Base-by-base conservation (phyloP, 2,113 vertebrate species). In the Connochaetes taurinus region DNA sequence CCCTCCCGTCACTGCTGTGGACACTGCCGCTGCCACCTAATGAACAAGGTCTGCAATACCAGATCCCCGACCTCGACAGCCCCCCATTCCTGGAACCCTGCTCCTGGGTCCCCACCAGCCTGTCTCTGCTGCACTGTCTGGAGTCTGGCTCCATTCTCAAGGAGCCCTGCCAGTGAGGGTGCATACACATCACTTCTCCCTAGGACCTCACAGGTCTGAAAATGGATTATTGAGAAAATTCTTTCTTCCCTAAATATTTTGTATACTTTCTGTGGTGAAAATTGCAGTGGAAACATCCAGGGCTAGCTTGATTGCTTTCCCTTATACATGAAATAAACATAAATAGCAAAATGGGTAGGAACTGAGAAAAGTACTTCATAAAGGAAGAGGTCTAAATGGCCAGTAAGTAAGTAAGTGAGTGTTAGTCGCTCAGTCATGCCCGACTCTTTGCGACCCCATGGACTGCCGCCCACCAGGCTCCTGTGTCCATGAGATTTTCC, bases 311-410 rank as follows among this genome's bases (percentile, higher is more conserved):
- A 14, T 58, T 3, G 1, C 8, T 74, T 50, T 67, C 58, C 43
- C 40, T 96, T 53, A 81, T 8, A 81, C 21, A 89, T 33, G 11
- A 62, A 31, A 36, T 8, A 36, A 33, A 71, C 17, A 55, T 29
- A 94, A 87, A 90, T 10, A 94, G 91, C 78, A 94, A 90, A 89
- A 82, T 12, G 52, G 33, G 45, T 85, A 55, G 95, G 91, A 86
- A 90, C 33, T n/a, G 14, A 53, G 47, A 64, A 80, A 78, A 83
- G 31, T 36, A 27, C 36, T 86, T 85, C 53, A 71, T 29, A 60
- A 47, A 43, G 43, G 53, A 92, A 45, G 92, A 91, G 47, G 33
- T 85, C 50, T 33, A 76, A 92, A 90, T 5, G 55, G 45, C 76
- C 47, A 82, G 16, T 27, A 58, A 60, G 74, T 58, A 58, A 58